Base-by-base conservation (phyloP, 1,140 invertebrate genomes). In the Drosophila cardini region DNA sequence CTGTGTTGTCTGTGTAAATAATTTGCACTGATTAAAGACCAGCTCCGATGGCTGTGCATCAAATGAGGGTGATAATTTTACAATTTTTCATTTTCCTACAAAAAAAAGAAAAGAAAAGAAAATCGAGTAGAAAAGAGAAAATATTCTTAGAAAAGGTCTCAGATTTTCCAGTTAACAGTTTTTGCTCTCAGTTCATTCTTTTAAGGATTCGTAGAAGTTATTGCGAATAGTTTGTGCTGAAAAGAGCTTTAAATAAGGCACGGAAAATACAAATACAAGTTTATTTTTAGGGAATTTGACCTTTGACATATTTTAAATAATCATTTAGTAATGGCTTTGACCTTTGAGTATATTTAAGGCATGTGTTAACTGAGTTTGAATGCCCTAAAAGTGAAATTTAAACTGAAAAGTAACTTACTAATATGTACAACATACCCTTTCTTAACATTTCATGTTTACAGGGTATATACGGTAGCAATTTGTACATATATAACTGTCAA, bases 1-100 rank as follows among this genome's bases (percentile, higher is more conserved):
- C 52, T 45, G 36, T 52, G 48, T 32, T 40, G 68, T 36, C 43
- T 43, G 42, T 62, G 71, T 65, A 65, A 62, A 65, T 38, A 56
- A 63, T 82, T 60, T 21, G 6, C 32, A 7, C 42, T 52, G 71
- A 75, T 79, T 75, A 83, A 82, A 78, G 75, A 63, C 32, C 69
- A 30, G 13, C 69, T 65, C 34, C 61, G 11, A 30, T 68, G 65
- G 46, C 65, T 60, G 32, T 32, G 40, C 55, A 58, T 46, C 16
- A 42, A 43, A 42, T 58, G 36, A 43, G 36, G 30, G 36, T 45
- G 13, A 52, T 67, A 72, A 72, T 65, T 72, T 57, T 57, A 57
- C 52, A 53, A 15, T 53, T 18, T n/a, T 13, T 15, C 26, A 55
- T 8, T 26, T 4, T 45, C 21, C n/a, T 26, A 16, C 11, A 48